Percentiles rank a stretch among this genome's conserved stretches.
Conservation (phyloP, 2,797 vertebrate genomes). For the Gymnodraco acuticeps region DNA sequence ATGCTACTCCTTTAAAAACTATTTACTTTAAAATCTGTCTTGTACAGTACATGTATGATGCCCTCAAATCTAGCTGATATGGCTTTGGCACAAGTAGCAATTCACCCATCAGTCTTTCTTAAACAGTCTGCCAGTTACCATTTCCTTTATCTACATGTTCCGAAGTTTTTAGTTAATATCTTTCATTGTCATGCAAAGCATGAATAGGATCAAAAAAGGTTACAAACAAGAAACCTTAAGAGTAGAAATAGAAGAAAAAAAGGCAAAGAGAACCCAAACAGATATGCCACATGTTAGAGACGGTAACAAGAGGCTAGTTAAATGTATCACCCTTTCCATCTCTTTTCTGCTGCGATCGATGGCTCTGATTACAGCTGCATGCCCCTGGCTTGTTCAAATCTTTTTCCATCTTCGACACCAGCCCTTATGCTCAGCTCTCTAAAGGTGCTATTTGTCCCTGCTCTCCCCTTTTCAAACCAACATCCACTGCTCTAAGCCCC, state of each 20-base stretch:
- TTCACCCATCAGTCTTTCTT: not conserved
- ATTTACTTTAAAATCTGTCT: not conserved
- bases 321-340: conserved; percentile 67
- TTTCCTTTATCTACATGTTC: conserved; percentile 21
- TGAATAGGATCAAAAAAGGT: conserved; percentile 5
- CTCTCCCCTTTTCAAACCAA: conserved; percentile 40
- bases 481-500: conserved; percentile 57
- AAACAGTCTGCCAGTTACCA: conserved; percentile 3
- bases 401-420: conserved; percentile 64
- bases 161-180: conserved; percentile 15
- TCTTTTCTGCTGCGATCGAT: conserved; percentile 59
- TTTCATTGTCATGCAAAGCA: conserved; percentile 22
- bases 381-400: conserved; percentile 57
- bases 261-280: conserved; percentile 19
- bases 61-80: not conserved
- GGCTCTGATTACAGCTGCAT: conserved; percentile 64
- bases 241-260: not conserved
- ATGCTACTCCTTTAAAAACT: not conserved
- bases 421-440: conserved; percentile 38
- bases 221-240: conserved; percentile 4
- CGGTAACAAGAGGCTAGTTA: conserved; percentile 46
- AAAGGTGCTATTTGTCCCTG: conserved; percentile 21
- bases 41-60: not conserved
- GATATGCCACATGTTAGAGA: conserved; percentile 34
- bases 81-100: conserved; percentile 8